phyloP scores from a whole-genome alignment of 1,140 invertebrate genomes.

The Dendroctonus valens region DNA sequence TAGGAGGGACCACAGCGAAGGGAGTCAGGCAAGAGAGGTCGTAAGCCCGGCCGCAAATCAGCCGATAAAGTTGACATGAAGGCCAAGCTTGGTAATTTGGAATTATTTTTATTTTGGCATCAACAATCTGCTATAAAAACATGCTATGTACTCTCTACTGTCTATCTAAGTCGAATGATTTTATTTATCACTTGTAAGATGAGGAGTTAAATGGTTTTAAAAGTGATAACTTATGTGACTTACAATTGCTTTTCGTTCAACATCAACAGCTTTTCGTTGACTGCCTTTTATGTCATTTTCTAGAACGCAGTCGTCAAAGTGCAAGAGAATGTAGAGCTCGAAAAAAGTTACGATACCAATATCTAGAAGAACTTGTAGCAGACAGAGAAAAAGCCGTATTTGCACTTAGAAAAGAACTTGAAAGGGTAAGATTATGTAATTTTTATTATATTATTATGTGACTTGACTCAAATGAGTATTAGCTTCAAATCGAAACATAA shows the following conservation, averaged over 20 bases:
- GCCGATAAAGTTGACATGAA: slow-evolving; percentile 91
- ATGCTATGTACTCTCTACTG: too few species aligned
- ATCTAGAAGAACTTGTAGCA: slow-evolving; percentile 91
- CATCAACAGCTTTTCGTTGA: too few species aligned
- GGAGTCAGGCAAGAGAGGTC: slow-evolving; percentile 80
- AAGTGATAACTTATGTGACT: too few species aligned
- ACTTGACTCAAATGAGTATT: too few species aligned
- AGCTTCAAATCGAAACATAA: neutral
- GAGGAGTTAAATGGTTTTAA: too few species aligned
- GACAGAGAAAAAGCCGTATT: slow-evolving; percentile 94
- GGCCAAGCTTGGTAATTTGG: slow-evolving; percentile 77
- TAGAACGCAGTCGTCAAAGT: slow-evolving; percentile 93
- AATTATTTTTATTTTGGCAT: too few species aligned
- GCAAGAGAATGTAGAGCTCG: slow-evolving; percentile 94
- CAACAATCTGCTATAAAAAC: too few species aligned
- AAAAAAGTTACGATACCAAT: slow-evolving; percentile 96
- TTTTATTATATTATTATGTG: too few species aligned
- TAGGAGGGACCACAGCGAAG: slow-evolving; percentile 64
- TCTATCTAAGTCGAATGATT: too few species aligned
- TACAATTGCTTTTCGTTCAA: too few species aligned
- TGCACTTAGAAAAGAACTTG: slow-evolving; percentile 83
- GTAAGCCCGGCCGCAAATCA: slow-evolving; percentile 83
- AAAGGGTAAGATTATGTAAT: slow-evolving; percentile 64
- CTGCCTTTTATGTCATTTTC: slow-evolving; percentile 42
- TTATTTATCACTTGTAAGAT: too few species aligned